Percentiles rank a stretch among this genome's conserved stretches.
Conservation (phyloP, 2,888 invertebrate species). For the Netelia melanura region DNA sequence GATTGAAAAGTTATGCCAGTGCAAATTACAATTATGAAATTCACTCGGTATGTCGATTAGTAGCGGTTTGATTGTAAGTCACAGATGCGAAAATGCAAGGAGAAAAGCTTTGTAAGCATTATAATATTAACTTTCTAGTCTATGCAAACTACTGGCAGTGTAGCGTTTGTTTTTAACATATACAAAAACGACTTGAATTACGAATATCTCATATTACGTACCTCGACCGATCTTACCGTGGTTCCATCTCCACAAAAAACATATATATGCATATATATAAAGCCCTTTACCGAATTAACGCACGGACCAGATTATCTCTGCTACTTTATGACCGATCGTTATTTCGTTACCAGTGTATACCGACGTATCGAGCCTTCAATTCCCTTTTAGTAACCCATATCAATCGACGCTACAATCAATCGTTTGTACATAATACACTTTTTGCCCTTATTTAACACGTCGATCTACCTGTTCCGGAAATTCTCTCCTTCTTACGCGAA, state of each 20-base stretch:
- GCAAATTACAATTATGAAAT: conserved; percentile 62
- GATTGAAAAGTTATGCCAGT: conserved; percentile 31
- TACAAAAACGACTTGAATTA: conserved; percentile 68
- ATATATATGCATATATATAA: conserved; percentile 57
- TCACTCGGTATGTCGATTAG: conserved; percentile 56
- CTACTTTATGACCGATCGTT: conserved; percentile 41
- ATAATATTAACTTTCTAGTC: conserved; percentile 81
- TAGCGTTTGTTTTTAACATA: conserved; percentile 78
- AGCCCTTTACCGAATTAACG: conserved; percentile 65
- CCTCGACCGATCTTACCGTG: conserved; percentile 69
- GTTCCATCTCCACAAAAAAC: conserved; percentile 47
- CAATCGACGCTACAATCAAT: conserved; percentile 57
- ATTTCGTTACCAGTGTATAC: not conserved
- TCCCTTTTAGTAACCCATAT: conserved; percentile 40
- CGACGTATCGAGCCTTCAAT: not conserved
- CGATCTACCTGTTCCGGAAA: conserved; percentile 10
- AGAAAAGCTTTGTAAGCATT: conserved; percentile 76
- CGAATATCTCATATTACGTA: conserved; percentile 70
- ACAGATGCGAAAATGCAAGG: conserved; percentile 57
- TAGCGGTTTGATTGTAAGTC: conserved; percentile 73
- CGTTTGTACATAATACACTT: conserved; percentile 49
- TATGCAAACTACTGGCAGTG: conserved; percentile 75
- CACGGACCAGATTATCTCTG: conserved; percentile 72
- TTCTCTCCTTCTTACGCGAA: conserved; percentile 50
- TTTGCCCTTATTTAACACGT: conserved; percentile 2